A percentile compares a stretch with the other conserved stretches of the same genome.
Evolutionary conservation across 1,140 invertebrate species (phyloP).

Genomic region (Eulimnadia texana): DNA sequence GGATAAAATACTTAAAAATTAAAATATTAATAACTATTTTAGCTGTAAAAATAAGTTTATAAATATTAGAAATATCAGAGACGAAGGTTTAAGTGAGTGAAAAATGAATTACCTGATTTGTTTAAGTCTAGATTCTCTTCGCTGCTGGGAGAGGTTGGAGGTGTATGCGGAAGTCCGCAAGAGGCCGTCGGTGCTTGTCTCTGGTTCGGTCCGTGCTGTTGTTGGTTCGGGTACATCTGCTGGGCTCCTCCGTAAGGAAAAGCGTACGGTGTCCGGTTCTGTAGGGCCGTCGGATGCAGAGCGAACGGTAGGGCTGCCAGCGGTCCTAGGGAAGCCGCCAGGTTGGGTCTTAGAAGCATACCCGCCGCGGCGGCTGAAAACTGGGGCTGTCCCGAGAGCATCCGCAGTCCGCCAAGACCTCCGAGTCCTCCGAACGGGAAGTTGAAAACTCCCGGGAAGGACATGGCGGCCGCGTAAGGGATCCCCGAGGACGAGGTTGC

Average conservation of each 20-base stretch:
- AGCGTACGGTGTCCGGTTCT: background rate
- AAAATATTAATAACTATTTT: too few species aligned
- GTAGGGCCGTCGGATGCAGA: background rate
- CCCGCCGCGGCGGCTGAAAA: background rate
- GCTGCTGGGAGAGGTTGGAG: conserved; percentile 1
- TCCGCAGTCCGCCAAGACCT: conserved; percentile 5
- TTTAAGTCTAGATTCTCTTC: conserved; percentile 6
- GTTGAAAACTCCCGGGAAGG: background rate
- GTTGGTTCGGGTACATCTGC: background rate
- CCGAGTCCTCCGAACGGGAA: background rate
- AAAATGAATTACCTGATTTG: conserved; percentile 11
- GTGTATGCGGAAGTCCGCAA: conserved; percentile 8
- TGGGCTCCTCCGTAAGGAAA: background rate
- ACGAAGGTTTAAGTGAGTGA: too few species aligned
- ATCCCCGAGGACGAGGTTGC: background rate
- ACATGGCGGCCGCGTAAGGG: background rate
- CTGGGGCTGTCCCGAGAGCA: background rate
- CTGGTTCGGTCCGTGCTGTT: background rate
- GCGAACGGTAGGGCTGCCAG: conserved; percentile 4
- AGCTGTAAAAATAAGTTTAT: too few species aligned
- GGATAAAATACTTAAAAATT: too few species aligned
- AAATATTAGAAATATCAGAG: too few species aligned
- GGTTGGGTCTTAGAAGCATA: background rate
- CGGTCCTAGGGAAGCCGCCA: background rate
- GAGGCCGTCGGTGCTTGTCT: background rate